Conservation (phyloP, 2,113 vertebrate genomes). For the Anarhynchus alexandrinus region DNA sequence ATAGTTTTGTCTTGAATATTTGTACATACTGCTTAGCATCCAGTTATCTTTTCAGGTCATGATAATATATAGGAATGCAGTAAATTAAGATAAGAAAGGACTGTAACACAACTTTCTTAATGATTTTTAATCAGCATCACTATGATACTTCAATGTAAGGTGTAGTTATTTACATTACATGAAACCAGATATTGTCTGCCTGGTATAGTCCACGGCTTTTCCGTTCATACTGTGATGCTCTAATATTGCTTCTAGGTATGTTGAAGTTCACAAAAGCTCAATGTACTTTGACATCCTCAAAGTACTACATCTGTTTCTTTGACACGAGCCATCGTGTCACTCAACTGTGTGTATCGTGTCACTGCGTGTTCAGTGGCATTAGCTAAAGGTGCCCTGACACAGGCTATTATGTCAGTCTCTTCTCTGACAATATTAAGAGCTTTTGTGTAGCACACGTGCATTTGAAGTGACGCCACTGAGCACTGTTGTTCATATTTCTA, state of each 20-base stretch:
- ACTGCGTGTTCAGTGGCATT: not conserved
- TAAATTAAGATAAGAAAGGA: not conserved
- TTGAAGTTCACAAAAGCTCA: not conserved
- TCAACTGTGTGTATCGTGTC: conserved; percentile 1
- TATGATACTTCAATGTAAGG: not conserved
- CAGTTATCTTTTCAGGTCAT: not conserved
- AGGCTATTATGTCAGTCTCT: not conserved
- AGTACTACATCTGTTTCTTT: conserved; percentile 12
- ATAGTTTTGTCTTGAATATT: not conserved
- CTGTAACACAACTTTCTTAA: not conserved
- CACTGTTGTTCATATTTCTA: not conserved
- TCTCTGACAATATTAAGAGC: not conserved
- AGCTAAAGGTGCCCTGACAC: not conserved
- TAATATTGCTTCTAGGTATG: not conserved
- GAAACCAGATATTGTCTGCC: not conserved
- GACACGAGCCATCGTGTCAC: conserved; percentile 3
- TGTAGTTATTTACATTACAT: not conserved
- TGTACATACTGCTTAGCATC: not conserved
- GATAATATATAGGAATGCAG: not conserved
- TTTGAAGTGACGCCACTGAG: not conserved
- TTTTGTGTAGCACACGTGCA: not conserved
- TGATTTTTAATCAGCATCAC: not conserved
- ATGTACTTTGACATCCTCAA: conserved; percentile 19
- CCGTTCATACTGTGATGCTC: not conserved
- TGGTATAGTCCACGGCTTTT: not conserved